These are phyloP conservation scores for Psephotus haematonotus DNA, from an alignment of 2,113 vertebrate genomes.

Conservation along the genomic window DNA sequence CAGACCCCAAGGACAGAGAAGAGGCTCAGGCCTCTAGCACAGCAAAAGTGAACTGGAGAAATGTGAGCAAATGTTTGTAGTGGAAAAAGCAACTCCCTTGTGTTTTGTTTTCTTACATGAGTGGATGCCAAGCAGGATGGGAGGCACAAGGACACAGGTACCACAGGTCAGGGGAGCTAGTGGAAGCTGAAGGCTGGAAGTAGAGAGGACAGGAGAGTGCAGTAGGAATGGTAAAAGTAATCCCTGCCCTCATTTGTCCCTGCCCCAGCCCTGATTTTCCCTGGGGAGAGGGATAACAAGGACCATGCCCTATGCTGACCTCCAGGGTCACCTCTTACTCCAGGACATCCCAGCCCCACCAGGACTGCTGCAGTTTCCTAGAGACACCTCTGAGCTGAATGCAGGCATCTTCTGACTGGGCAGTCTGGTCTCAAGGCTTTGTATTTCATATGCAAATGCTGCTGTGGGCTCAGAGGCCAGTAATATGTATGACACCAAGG, in stretches of 20 bases:
- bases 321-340: not conserved
- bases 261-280: not conserved
- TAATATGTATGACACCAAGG: not conserved
- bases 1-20: not conserved
- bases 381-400: not conserved
- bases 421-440: not conserved
- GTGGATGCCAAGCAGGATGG: fast-evolving
- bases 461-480: not conserved
- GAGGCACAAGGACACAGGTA: not conserved
- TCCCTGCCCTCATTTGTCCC: not conserved
- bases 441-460: not conserved
- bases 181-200: not conserved
- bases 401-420: not conserved
- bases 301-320: not conserved
- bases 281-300: not conserved
- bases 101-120: not conserved
- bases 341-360: not conserved
- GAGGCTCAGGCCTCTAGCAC: not conserved
- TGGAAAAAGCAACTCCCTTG: not conserved
- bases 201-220: not conserved
- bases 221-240: not conserved
- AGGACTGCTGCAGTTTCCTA: not conserved
- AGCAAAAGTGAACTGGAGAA: not conserved
- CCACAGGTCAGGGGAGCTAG: not conserved
- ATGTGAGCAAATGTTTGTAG: not conserved